Evolutionary conservation across 2,888 invertebrate genomes (phyloP).

Genomic region (Choristoneura rosaceana): DNA sequence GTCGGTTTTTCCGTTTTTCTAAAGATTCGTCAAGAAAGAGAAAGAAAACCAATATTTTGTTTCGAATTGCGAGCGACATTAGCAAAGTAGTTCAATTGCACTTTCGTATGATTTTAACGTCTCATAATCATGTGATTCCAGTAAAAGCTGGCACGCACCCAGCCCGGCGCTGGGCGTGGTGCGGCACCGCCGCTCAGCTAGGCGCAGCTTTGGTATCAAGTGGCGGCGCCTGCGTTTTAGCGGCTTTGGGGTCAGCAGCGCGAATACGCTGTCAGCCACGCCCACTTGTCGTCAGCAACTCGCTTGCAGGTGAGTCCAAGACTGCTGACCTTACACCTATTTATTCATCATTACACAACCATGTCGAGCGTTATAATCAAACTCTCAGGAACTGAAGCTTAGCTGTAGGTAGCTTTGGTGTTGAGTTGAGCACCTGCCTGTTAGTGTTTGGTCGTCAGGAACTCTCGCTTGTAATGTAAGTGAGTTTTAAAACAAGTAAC

Average conservation of each 20-base stretch:
- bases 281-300: slow-evolving; percentile 90
- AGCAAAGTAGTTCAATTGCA: no score
- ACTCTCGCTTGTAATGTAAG: slow-evolving; percentile 85
- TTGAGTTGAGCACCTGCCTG: slow-evolving; percentile 89
- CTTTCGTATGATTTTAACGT: background rate
- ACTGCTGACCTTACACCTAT: background rate
- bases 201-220: slow-evolving; percentile 89
- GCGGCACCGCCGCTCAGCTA: slow-evolving; percentile 89
- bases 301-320: slow-evolving; percentile 88
- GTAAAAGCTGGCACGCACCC: slow-evolving; percentile 80
- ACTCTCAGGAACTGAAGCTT: slow-evolving; percentile 88
- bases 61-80: no score
- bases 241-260: slow-evolving; percentile 92
- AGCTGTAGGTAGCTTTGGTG: slow-evolving; percentile 88
- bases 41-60: no score
- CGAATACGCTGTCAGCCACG: slow-evolving; percentile 87
- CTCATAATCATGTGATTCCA: slow-evolving; percentile 51
- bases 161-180: slow-evolving; percentile 90
- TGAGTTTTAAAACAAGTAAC: slow-evolving; percentile 70
- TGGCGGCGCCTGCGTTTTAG: slow-evolving; percentile 89
- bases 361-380: slow-evolving; percentile 72
- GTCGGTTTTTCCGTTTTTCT: no score
- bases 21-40: no score
- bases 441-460: background rate
- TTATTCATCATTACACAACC: background rate